Conservation (phyloP, 2,888 invertebrate species). For the Polyommatus iphigenia region DNA sequence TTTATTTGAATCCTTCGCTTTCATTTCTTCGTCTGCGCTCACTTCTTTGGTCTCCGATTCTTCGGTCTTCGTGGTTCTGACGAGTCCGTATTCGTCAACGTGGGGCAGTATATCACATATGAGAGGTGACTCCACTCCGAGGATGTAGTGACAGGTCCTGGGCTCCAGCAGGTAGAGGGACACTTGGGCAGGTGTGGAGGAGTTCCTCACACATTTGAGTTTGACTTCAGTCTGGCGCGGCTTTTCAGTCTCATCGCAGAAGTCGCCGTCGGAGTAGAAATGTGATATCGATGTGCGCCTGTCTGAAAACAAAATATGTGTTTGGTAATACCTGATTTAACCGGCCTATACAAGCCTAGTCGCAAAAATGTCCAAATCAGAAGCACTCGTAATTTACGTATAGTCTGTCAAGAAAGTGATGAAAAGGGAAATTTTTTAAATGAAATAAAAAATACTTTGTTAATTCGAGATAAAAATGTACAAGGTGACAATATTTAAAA, state of each 20-base stretch:
- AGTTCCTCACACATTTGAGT: conserved; percentile 86
- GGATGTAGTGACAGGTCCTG: conserved; percentile 94
- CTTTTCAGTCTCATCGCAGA: conserved; percentile 91
- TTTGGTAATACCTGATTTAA: no score
- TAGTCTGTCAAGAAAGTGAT: no score
- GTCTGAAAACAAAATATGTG: conserved; percentile 50
- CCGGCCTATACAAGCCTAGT: no score
- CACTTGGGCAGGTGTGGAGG: conserved; percentile 88
- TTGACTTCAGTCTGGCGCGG: conserved; percentile 92
- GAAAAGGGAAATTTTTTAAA: no score
- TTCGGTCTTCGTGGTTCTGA: conserved; percentile 51
- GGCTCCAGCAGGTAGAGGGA: conserved; percentile 95
- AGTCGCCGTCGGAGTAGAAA: conserved; percentile 91
- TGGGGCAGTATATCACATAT: conserved; percentile 91
- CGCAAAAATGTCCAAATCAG: no score
- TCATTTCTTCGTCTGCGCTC: conserved; percentile 44
- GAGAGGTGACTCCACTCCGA: conserved; percentile 96
- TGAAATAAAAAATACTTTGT: no score
- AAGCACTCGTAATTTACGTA: no score
- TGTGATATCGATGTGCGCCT: conserved; percentile 88
- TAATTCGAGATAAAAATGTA: no score
- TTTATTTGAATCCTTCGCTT: conserved; percentile 48
- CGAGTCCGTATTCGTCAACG: conserved; percentile 90
- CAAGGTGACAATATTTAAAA: no score
- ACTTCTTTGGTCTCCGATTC: conserved; percentile 48